Percentiles rank a stretch among this genome's conserved stretches.
Conservation (phyloP, 2,113 vertebrate species). For the Brienomyrus longianalis region DNA sequence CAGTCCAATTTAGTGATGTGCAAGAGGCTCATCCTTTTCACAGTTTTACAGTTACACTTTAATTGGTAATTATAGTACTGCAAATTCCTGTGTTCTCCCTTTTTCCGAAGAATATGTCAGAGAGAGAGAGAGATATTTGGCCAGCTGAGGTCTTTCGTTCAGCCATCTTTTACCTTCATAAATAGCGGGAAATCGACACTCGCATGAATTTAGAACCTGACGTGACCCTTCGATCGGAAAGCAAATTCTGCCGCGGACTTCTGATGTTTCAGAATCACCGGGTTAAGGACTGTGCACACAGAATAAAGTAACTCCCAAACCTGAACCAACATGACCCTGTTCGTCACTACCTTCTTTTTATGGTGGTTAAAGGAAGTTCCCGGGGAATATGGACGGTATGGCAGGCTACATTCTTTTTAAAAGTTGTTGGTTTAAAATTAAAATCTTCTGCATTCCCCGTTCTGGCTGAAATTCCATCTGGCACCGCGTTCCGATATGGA, state of each 20-base stretch:
- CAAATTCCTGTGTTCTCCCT: not conserved
- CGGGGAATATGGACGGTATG: not conserved
- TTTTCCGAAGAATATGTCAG: not conserved
- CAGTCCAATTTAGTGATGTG: not conserved
- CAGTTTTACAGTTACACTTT: not conserved
- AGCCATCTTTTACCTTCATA: not conserved
- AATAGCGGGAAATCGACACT: not conserved
- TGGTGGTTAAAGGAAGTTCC: not conserved
- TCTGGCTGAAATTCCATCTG: not conserved
- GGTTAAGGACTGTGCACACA: not conserved
- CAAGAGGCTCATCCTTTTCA: not conserved
- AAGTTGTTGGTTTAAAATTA: not conserved
- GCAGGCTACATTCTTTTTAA: not conserved
- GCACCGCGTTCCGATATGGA: not conserved
- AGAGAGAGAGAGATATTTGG: not conserved
- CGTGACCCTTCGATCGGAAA: not conserved
- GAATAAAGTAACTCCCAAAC: not conserved
- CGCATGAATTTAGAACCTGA: not conserved
- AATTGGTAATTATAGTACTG: not conserved
- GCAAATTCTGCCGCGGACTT: not conserved
- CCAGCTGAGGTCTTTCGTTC: not conserved
- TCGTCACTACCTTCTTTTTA: not conserved
- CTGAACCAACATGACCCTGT: not conserved
- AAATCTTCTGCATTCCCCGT: not conserved
- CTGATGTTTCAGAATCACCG: not conserved